Conservation (phyloP, 2,888 invertebrate genomes). For the Halictus quadricinctus region DNA sequence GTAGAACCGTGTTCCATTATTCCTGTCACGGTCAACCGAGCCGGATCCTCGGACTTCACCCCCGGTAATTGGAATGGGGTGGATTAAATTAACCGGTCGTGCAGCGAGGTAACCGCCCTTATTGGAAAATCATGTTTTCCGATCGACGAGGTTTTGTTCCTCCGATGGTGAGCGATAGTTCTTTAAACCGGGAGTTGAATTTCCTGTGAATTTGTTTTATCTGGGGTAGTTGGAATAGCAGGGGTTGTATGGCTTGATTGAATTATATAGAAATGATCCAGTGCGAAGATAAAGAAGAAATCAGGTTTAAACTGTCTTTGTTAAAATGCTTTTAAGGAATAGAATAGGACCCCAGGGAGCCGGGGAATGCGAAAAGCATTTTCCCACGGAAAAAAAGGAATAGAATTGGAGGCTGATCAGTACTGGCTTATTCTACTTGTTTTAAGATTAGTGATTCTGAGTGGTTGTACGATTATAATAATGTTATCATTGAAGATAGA, state of each 20-base stretch:
- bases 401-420: neutral
- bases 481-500: no score
- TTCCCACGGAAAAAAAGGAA: no score
- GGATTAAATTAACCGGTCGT: conserved; percentile 35
- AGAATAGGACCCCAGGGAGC: no score
- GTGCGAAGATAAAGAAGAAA: neutral
- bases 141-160: conserved; percentile 5
- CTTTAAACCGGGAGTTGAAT: neutral
- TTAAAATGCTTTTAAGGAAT: neutral
- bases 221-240: neutral
- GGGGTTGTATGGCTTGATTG: neutral
- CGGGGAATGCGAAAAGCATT: no score
- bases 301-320: neutral
- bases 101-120: conserved; percentile 9
- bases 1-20: conserved; percentile 66
- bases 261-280: neutral
- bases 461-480: neutral
- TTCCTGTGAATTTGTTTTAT: neutral
- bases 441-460: neutral
- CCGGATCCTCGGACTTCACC: conserved; percentile 47
- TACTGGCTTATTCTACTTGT: neutral
- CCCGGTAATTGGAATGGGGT: conserved; percentile 59
- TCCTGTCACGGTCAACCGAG: conserved; percentile 71
- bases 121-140: conserved; percentile 32
- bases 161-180: neutral